Conservation (phyloP, 2,888 invertebrate species). For the Pasiphila rectangulata region DNA sequence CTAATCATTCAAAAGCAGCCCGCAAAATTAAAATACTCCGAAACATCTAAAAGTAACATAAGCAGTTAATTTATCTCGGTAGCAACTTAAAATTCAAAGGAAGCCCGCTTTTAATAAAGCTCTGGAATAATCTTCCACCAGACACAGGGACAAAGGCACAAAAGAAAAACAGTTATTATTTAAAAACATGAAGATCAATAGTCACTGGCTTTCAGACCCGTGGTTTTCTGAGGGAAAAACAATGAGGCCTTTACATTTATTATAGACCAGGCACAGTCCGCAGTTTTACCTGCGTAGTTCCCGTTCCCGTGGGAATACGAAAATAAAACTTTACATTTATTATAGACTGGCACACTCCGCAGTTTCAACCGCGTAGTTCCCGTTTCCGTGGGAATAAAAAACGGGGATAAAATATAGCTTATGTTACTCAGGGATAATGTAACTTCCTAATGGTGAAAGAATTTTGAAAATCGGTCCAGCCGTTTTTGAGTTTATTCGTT, state of each 20-base stretch:
- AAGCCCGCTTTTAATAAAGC: constrained; percentile 26
- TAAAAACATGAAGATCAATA: constrained; percentile 29
- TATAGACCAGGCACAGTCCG: not conserved
- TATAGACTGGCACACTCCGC: no score
- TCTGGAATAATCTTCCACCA: constrained; percentile 25
- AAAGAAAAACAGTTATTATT: constrained; percentile 24
- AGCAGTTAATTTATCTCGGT: constrained; percentile 26
- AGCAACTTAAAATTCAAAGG: constrained; percentile 27
- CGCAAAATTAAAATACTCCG: constrained; percentile 14
- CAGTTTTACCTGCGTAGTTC: not conserved
- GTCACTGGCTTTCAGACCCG: constrained; percentile 4
- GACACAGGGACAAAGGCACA: constrained; percentile 28
- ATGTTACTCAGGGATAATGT: no score
- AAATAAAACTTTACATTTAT: no score
- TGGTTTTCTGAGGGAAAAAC: constrained; percentile 1
- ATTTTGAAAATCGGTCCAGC: no score
- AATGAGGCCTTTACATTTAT: not conserved
- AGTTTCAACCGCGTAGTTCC: no score
- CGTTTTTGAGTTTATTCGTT: no score
- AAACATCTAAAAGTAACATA: constrained; percentile 19
- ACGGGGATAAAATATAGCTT: no score
- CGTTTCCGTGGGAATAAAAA: no score
- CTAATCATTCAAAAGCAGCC: constrained; percentile 6
- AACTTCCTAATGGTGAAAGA: no score
- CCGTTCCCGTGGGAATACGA: no score